Percentiles rank a stretch among this genome's conserved stretches.
phyloP scores from a whole-genome alignment of 37 sponge, comb jelly and placozoan genomes.

The Tethya wilhelma region DNA sequence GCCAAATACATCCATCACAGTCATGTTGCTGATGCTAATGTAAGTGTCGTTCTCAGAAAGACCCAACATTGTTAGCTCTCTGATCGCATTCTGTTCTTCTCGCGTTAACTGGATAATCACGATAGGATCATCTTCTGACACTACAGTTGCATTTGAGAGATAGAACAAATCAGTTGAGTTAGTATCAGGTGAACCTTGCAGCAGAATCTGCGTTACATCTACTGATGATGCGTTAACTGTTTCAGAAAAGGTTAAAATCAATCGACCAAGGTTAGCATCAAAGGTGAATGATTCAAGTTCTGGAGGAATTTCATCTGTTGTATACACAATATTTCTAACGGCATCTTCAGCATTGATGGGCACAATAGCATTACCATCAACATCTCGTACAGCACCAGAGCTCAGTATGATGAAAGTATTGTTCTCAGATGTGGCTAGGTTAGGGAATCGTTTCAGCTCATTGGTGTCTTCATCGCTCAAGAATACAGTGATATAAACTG shows the following conservation, averaged over 20 bases:
- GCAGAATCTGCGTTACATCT: slow-evolving; percentile 31
- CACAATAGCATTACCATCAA: slow-evolving; percentile 54
- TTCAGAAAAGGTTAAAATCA: slow-evolving; percentile 79
- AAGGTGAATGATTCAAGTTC: slow-evolving; percentile 56
- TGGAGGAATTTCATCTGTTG: slow-evolving; percentile 66
- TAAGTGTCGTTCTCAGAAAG: slow-evolving; percentile 64
- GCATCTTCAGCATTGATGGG: slow-evolving; percentile 37
- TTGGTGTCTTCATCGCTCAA: slow-evolving; percentile 69
- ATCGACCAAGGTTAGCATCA: slow-evolving; percentile 63
- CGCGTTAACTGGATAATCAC: slow-evolving; percentile 50
- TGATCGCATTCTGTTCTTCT: slow-evolving; percentile 65
- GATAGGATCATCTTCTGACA: slow-evolving; percentile 12
- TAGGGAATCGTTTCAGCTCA: slow-evolving; percentile 49
- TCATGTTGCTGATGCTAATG: slow-evolving; percentile 43
- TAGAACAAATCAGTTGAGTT: slow-evolving; percentile 6
- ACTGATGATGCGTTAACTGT: slow-evolving; percentile 68
- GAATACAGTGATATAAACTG: slow-evolving; percentile 48
- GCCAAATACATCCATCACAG: slow-evolving; percentile 70
- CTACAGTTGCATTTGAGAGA: slow-evolving; percentile 38
- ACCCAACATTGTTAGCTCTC: slow-evolving; percentile 47
- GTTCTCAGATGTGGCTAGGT: slow-evolving; percentile 69
- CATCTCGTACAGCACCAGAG: slow-evolving; percentile 39
- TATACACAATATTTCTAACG: slow-evolving; percentile 18
- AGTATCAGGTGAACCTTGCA: slow-evolving; percentile 53
- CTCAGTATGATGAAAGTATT: slow-evolving; percentile 65